Conservation (phyloP, 2,113 vertebrate genomes). For the Pseudorectes ferrugineus region DNA sequence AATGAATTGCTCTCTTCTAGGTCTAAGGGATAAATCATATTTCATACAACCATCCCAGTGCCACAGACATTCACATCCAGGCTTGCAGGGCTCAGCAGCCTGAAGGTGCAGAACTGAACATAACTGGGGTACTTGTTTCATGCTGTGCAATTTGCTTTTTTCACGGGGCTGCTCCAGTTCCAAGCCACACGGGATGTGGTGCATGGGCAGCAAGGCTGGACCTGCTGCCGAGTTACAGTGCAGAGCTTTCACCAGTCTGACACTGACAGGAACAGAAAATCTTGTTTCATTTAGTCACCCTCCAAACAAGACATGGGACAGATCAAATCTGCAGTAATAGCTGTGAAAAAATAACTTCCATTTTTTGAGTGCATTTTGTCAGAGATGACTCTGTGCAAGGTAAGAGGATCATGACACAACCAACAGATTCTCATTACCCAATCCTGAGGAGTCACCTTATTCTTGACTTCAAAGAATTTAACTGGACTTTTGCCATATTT, state of each 20-base stretch:
- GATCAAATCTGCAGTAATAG: neutral
- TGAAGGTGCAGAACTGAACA: neutral
- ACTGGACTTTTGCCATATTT: neutral
- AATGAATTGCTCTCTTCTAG: constrained; percentile 30
- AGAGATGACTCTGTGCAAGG: neutral
- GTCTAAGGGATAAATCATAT: neutral
- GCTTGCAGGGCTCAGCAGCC: neutral
- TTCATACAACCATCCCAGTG: neutral
- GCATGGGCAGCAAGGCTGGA: rapidly evolving
- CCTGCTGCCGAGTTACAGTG: neutral
- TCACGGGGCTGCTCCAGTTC: rapidly evolving
- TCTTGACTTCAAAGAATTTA: neutral
- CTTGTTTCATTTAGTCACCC: neutral
- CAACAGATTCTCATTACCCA: neutral
- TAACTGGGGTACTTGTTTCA: rapidly evolving
- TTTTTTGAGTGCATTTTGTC: neutral
- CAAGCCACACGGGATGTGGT: rapidly evolving
- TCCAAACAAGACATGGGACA: neutral
- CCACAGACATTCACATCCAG: neutral
- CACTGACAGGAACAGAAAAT: neutral
- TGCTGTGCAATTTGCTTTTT: neutral
- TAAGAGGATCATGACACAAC: neutral
- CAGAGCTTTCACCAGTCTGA: neutral
- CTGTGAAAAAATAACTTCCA: neutral
- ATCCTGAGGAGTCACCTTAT: neutral